These are phyloP conservation scores for Hafferia zeledoni DNA, from an alignment of 2,797 vertebrate genomes.

Conservation along the genomic window DNA sequence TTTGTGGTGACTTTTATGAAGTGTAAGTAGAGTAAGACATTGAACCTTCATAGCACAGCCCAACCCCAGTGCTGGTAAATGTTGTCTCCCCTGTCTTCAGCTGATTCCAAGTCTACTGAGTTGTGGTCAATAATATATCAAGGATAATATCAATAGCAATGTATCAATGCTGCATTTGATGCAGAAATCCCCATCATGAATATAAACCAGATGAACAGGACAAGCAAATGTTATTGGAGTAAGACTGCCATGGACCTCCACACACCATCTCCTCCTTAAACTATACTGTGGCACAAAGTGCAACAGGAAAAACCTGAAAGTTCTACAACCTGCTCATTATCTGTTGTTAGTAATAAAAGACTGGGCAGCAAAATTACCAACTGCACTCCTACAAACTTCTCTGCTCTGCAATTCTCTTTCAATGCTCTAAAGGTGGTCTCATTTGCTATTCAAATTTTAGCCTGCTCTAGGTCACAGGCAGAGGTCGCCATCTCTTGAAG, in stretches of 20 bases:
- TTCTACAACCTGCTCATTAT: neutral
- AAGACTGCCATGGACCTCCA: neutral
- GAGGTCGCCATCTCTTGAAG: neutral
- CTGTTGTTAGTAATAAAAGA: neutral
- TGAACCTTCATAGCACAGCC: neutral
- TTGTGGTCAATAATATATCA: neutral
- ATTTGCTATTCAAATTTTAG: slow-evolving; percentile 35
- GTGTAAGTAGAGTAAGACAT: neutral
- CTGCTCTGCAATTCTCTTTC: neutral
- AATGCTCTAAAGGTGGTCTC: slow-evolving; percentile 20
- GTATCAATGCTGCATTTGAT: neutral
- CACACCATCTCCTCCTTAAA: neutral
- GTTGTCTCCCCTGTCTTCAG: neutral
- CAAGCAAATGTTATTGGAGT: neutral
- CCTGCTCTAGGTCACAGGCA: neutral
- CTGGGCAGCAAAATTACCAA: neutral
- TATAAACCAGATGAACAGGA: neutral
- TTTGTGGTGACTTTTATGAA: neutral
- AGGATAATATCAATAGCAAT: neutral
- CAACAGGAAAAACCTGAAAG: neutral
- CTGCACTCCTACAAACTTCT: neutral
- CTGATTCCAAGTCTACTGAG: neutral
- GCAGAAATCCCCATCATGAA: neutral
- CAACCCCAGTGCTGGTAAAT: neutral
- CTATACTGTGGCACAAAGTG: neutral